Percentiles rank a stretch among this genome's conserved stretches.
Conservation (phyloP, 2,113 vertebrate genomes). For the Nanorana parkeri region DNA sequence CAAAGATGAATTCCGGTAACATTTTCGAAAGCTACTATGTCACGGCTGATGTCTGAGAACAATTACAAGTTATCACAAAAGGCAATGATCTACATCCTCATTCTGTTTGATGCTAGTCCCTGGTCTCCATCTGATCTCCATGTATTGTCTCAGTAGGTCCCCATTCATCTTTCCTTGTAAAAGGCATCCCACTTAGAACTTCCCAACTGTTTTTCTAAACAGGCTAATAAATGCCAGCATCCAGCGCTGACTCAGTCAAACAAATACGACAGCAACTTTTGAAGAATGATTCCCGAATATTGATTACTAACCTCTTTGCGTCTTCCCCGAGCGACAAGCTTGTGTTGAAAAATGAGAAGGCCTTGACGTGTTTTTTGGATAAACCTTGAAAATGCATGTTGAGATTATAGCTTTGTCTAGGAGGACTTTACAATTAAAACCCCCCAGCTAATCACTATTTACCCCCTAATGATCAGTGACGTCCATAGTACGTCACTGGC, state of each 20-base stretch:
- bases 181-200: background rate
- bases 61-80: constrained; percentile 3
- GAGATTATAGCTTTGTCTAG: no score
- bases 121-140: constrained; percentile 5
- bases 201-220: background rate
- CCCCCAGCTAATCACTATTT: no score
- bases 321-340: background rate
- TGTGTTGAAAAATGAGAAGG: background rate
- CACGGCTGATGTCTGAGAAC: constrained; percentile 1
- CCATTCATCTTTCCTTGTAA: constrained; percentile 17
- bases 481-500: no score
- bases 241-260: constrained; percentile 16
- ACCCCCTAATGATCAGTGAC: no score
- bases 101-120: background rate
- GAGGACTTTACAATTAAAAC: no score
- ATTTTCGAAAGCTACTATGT: background rate
- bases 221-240: constrained; percentile 12
- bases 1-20: background rate
- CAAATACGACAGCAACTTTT: background rate
- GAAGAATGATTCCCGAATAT: background rate
- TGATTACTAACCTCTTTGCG: background rate
- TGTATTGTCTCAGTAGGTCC: background rate
- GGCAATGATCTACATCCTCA: background rate
- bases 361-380: no score
- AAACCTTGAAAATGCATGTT: no score